Base-by-base conservation (phyloP, 2,113 vertebrate genomes). In the Ascaphus truei region DNA sequence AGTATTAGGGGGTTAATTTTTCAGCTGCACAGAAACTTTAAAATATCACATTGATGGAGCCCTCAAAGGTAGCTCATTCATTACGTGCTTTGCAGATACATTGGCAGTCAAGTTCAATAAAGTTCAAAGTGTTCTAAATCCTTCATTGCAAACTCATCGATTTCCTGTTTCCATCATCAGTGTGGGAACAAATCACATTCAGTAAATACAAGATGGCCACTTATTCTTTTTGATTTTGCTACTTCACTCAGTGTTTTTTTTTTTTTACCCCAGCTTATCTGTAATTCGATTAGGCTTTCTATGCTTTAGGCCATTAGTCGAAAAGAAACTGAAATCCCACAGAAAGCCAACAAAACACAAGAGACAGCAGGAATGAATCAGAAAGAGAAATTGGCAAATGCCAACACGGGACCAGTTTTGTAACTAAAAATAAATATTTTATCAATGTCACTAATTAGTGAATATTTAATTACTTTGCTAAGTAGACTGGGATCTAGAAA, bases 351-450 rank as follows among this genome's bases (percentile, higher is more conserved):
- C 12, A 63, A 61, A 61, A 52, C 67, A 51, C 66, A 60, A 26
- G 55, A 37, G 55, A 50, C 39, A 34, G 20, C 45, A 58, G 37
- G 11, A 68, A 68, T 39, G 31, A 50, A 68, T 60, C 55, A 71
- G 45, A 61, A 71, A 30, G 67, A 61, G 45, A 52, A 41, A 61
- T 52, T 61, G 57, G 47, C 45, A 36, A 48, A 37, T 34, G 31
- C 27, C 18, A 10, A 30, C 15, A 4, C 13, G 20, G 56, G 16
- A 31, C 23, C 16, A 3, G 33, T 3, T 30, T 10, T 20, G 12
- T 37, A 26, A 33, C 26, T 51, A 51, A 52, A 71, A 71, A 71
- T 71, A 61, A 61, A 71, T 71, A 71, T 71, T 61, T 71, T 11
- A 71, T 50, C 31, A 52, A 61, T 61, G 67, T 71, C 56, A 23